Evolutionary conservation across 2,113 vertebrate genomes (phyloP), one percentile per base, ranked within the genome.

Genomic region (Neopipo cinnamomea): DNA sequence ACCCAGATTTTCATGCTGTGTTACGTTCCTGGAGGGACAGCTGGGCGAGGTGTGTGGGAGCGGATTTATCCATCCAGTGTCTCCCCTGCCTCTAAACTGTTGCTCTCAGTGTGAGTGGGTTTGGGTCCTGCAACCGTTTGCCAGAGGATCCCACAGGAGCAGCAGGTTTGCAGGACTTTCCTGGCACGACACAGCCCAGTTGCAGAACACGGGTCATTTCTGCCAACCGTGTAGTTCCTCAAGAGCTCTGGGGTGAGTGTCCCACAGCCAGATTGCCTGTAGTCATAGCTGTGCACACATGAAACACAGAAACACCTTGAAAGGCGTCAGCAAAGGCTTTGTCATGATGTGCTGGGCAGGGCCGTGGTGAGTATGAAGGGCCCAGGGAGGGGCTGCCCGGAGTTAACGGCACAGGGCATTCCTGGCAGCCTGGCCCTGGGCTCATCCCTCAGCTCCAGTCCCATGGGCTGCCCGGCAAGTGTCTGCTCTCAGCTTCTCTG

Each of bases 101-200:
- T 50, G 35, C 49, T 41, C 81, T 66, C 44, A 42, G 37, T 25
- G 4, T 5, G 11, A 65, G 46, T 35, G 68, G 22, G 72, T 93
- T 93, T 14, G 53, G n/a, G 44, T 18, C 30, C 52, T 14, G 24
- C 24, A 42, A 3, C 1, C 11, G 6, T 70, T 67, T 50, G 14
- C n/a, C 67, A 33, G 33, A 21, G 41, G 56, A 18, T 56, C 24
- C 41, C 35, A 23, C 22, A 2, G 0, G 28, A 63, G 2, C 67
- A 53, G 71, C 4, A 6, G n/a, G 33, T 56, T 85, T 47, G 41
- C 53, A 75, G 77, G 52, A 8, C 31, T 62, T 12, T 62, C 44
- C 28, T 11, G 16, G 12, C 1, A 0, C 0, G 0, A 31, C 46
- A 11, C 12, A 63, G 52, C 22, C 56, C 14, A 7, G 10, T 2